Evolutionary conservation across 64 coral and sea anemone species (phyloP), one percentile per base, ranked within the genome.

Genomic region (Actinia tenebrosa): DNA sequence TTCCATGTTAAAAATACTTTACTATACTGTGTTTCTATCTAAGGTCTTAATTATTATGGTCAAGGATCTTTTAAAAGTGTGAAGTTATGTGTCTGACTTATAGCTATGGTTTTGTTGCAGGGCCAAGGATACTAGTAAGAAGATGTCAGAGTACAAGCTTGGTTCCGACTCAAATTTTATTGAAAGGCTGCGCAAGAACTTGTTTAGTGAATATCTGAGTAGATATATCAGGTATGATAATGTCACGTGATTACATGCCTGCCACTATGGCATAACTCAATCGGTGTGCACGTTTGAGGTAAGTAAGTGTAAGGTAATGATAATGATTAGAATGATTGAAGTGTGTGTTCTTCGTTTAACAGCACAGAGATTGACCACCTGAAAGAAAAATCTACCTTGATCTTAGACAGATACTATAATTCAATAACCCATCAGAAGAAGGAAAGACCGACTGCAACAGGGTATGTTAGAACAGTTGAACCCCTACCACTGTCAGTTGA

Each of bases 161-260:
- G 96, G 96, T 88, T 98, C 96, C 30, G 96, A 98, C 84, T 98
- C 96, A 16, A 91, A 91, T 54, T 98, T 98, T 66, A 85, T 98
- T n/a, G 92, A 98, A 84, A 91, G 96, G 64, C 85, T 98, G 3
- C 69, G 93, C n/a, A 98, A 91, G 87, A 98, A 98, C 82, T 66
- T 98, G 10, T 98, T 94, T 64, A 95, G 68, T 54, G 69, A 91
- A 77, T 98, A 98, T 80, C 88, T 94, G 45, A 78, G 56, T 27
- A 61, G 83, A 23, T 98, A 89, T 23, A 89, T 91, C 62, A 64
- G 62, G 62, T 64, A 64, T 58, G 56, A 58, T 11, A 11, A 58
- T 58, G 56, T 50, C 47, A 50, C 47, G 7, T 50, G 47, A 50
- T 50, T 50, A 50, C 47, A 50, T 50, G 47, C 47, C 47, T 50